These are phyloP conservation scores for Dryocosmus kuriphilus DNA, from an alignment of 2,888 invertebrate species.

Conservation along the genomic window DNA sequence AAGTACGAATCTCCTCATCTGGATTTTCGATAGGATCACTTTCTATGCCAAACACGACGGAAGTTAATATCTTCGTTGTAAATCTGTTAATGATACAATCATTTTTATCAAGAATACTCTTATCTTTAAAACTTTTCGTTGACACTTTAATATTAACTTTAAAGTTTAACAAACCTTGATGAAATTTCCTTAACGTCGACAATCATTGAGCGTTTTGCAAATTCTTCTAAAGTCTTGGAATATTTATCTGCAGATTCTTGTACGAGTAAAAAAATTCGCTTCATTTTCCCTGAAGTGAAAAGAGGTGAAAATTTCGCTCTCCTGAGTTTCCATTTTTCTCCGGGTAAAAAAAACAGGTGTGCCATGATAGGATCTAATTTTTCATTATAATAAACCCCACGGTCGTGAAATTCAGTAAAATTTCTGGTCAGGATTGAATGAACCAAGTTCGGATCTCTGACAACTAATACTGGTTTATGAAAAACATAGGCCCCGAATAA, in stretches of 20 bases:
- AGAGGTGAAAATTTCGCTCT: constrained; percentile 67
- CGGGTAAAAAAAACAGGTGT: constrained; percentile 55
- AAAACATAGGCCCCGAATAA: constrained; percentile 55
- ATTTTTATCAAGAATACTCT: background rate
- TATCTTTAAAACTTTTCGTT: too few relatives aligned
- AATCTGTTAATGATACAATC: constrained; percentile 49
- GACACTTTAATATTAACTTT: background rate
- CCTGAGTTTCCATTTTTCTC: constrained; percentile 64
- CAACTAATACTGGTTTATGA: constrained; percentile 56
- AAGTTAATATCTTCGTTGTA: constrained; percentile 63
- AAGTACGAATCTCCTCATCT: constrained; percentile 61
- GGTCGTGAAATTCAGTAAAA: constrained; percentile 63
- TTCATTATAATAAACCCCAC: constrained; percentile 55
- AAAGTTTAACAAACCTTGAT: constrained; percentile 41
- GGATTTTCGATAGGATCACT: constrained; percentile 62
- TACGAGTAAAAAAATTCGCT: constrained; percentile 61
- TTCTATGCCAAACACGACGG: constrained; percentile 62
- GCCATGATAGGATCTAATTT: constrained; percentile 55
- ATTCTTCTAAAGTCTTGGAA: constrained; percentile 41
- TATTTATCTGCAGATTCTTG: constrained; percentile 57
- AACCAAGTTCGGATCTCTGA: constrained; percentile 64
- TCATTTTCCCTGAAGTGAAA: constrained; percentile 68
- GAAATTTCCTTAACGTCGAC: constrained; percentile 47
- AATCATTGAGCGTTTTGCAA: background rate
- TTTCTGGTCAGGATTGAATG: constrained; percentile 62